Conservation (phyloP, 2,888 invertebrate genomes). For the Timandra comae region DNA sequence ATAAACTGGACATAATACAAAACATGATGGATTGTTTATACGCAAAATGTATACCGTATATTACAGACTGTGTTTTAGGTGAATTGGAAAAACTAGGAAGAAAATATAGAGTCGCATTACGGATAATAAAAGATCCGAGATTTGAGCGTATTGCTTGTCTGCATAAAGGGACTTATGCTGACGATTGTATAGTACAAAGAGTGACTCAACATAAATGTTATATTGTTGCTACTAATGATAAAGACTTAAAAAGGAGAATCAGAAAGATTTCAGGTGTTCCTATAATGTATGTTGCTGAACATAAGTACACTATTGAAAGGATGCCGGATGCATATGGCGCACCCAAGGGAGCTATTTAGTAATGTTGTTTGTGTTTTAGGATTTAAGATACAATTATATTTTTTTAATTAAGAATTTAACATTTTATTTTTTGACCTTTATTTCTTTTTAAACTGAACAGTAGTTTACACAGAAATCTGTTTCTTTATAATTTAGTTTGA, state of each 20-base stretch:
- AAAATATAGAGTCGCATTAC: slow-evolving; percentile 95
- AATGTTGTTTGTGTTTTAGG: too few species aligned
- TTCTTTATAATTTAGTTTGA: too few species aligned
- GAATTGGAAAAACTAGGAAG: slow-evolving; percentile 98
- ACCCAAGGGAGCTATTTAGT: slow-evolving; percentile 80
- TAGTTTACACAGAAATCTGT: too few species aligned
- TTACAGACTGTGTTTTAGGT: slow-evolving; percentile 98
- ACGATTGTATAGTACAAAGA: slow-evolving; percentile 97
- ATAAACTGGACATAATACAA: slow-evolving; percentile 96
- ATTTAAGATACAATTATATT: slow-evolving; percentile 10
- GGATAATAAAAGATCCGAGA: slow-evolving; percentile 94
- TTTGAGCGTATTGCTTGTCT: slow-evolving; percentile 95
- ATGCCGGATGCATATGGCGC: slow-evolving; percentile 99
- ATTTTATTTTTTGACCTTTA: slow-evolving; percentile 3
- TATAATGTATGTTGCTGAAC: slow-evolving; percentile 97
- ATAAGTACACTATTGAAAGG: slow-evolving; percentile 96
- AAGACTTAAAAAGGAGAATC: slow-evolving; percentile 95
- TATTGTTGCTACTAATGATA: slow-evolving; percentile 99
- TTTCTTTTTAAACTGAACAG: slow-evolving; percentile 9
- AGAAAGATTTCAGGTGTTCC: slow-evolving; percentile 99
- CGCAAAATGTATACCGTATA: slow-evolving; percentile 98
- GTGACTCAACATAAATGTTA: slow-evolving; percentile 99
- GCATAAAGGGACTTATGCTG: slow-evolving; percentile 99
- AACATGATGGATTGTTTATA: slow-evolving; percentile 99
- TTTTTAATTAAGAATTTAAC: slow-evolving; percentile 1